Percentiles rank a stretch among this genome's conserved stretches.
Conservation (phyloP, 2,113 vertebrate species). For the Heteronetta atricapilla region DNA sequence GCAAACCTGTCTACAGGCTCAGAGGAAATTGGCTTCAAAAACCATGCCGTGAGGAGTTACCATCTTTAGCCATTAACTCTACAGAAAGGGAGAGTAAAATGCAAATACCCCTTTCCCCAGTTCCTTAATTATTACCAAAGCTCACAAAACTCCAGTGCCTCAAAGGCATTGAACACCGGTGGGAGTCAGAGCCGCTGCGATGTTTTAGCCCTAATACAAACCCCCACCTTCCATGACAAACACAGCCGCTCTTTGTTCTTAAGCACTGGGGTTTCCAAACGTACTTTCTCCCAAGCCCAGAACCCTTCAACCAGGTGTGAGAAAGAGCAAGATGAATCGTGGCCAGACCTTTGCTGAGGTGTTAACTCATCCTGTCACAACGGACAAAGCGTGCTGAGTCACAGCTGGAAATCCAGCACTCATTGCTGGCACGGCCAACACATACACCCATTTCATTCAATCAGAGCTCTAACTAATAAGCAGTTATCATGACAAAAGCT, state of each 20-base stretch:
- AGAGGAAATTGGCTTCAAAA: neutral
- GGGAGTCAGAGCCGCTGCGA: accelerated
- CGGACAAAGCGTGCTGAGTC: neutral
- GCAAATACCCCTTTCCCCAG: neutral
- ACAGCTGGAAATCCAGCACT: neutral
- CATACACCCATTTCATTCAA: neutral
- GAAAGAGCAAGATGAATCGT: neutral
- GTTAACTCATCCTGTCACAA: neutral
- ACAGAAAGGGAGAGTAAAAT: neutral
- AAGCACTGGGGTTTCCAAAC: neutral
- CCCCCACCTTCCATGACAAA: neutral
- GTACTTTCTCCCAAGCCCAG: neutral
- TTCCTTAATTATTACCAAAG: neutral
- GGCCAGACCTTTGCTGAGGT: neutral
- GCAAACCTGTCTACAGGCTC: neutral
- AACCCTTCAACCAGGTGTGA: neutral
- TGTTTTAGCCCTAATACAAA: neutral
- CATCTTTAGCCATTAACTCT: neutral
- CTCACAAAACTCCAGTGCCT: neutral
- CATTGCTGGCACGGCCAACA: accelerated
- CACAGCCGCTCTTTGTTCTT: neutral
- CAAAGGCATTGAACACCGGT: neutral
- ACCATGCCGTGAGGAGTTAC: neutral
- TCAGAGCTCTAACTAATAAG: neutral
- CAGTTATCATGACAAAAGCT: neutral